Evolutionary conservation across 2,797 vertebrate species (phyloP), one percentile per base, ranked within the genome.

Genomic region (Iguana delicatissima): DNA sequence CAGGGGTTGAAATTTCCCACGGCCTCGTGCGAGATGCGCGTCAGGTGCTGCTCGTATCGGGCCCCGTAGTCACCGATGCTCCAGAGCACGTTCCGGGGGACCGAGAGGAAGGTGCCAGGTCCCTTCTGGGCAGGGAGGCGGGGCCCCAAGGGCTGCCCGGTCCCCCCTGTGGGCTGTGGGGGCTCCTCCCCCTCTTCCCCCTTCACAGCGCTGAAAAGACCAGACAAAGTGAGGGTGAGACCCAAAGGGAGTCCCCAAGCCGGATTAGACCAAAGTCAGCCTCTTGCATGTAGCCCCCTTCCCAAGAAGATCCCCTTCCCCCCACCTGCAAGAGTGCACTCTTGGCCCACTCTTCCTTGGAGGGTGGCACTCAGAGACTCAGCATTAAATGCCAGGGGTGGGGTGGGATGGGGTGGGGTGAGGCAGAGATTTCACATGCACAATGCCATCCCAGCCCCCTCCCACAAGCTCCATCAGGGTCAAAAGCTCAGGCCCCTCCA

Each of bases 1-100:
- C 98, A 99, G 3, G 98, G 98, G 93, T 98, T 93, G 85, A 99
- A 99, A 93, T 94, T 96, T 83, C 98, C 98, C 35, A 98, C 93
- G 0, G 95, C 95, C 93, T 99, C 98, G 0, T 98, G 98, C 18
- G 98, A 98, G 73, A 98, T 97, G 72, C 97, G 85, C 1, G 92
- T 97, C 88, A 99, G 97, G 95, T 98, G 98, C 73, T 96, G 95
- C 62, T 98, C 93, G 42, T 98, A 98, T 55, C 96, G 96, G 87
- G 96, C 96, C 38, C 96, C 96, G 93, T 99, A 98, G 86, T 96
- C 96, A 20, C 95, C 86, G 87, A 99, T 98, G 96, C 93, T 98
- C 90, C 89, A 96, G 89, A 98, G 97, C 96, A 97, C 96, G 85
- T 85, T 29, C 13, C 91, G 91, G 0, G 99, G 97, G 74, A 99